Conservation (phyloP, 2,797 vertebrate genomes). For the Characodon lateralis region DNA sequence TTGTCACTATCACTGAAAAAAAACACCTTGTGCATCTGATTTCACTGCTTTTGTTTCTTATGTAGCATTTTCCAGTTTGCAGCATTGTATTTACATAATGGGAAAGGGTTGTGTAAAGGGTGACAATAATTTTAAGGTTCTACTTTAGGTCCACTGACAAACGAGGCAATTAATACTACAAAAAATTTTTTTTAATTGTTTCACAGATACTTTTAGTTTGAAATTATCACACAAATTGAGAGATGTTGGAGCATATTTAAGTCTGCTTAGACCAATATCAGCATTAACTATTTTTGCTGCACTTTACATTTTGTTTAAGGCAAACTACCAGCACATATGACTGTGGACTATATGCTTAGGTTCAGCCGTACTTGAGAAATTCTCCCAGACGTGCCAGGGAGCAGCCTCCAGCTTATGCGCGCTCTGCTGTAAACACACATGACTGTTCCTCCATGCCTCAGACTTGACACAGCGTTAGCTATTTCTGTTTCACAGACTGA, state of each 20-base stretch:
- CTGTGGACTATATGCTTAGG: slow-evolving; percentile 47
- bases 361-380: slow-evolving; percentile 69
- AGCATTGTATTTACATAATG: slow-evolving; percentile 64
- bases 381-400: slow-evolving; percentile 65
- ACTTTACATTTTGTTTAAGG: slow-evolving; percentile 29
- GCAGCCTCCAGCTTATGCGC: slow-evolving; percentile 37
- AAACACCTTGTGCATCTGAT: slow-evolving; percentile 27
- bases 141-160: slow-evolving; percentile 75
- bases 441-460: slow-evolving; percentile 62
- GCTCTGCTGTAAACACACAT: slow-evolving; percentile 69
- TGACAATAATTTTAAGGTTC: slow-evolving; percentile 73
- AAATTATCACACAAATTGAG: slow-evolving; percentile 58
- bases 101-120: slow-evolving; percentile 67
- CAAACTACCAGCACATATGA: slow-evolving; percentile 35
- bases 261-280: slow-evolving; percentile 44
- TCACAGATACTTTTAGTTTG: slow-evolving; percentile 55
- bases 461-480: slow-evolving; percentile 83
- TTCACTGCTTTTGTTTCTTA: slow-evolving; percentile 40
- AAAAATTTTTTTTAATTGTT: slow-evolving; percentile 68
- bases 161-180: slow-evolving; percentile 72
- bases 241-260: slow-evolving; percentile 51
- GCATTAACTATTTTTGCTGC: slow-evolving; percentile 42
- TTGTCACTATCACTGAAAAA: slow-evolving; percentile 59
- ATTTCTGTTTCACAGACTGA: slow-evolving; percentile 89
- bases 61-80: slow-evolving; percentile 59